Percentiles rank a stretch among this genome's conserved stretches.
These are phyloP conservation scores for Lepidocyrtinus sp. DNA, from an alignment of 2,888 invertebrate genomes.

Conservation along the genomic window DNA sequence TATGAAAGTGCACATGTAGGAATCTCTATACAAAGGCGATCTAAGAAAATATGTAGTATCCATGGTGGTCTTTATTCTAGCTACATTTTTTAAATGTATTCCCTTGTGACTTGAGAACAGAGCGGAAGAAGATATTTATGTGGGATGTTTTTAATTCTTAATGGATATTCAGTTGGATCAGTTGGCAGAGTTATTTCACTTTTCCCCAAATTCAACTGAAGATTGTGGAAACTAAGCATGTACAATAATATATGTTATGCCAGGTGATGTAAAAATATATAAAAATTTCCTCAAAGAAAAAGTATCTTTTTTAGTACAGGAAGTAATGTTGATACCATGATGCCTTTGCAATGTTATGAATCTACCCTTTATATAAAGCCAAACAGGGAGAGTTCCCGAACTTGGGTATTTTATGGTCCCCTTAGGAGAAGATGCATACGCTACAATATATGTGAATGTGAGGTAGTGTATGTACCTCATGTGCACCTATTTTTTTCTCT, in stretches of 20 bases:
- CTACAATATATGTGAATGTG: constrained; percentile 40
- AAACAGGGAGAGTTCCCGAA: constrained; percentile 53
- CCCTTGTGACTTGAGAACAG: constrained; percentile 62
- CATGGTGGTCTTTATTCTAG: constrained; percentile 57
- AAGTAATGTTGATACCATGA: constrained; percentile 4
- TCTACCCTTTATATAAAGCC: constrained; percentile 45
- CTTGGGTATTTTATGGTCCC: constrained; percentile 68
- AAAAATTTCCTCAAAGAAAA: constrained; percentile 15
- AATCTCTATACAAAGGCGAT: background rate
- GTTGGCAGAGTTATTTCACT: constrained; percentile 58
- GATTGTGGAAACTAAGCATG: constrained; percentile 4
- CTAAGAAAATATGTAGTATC: constrained; percentile 16
- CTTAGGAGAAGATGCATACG: constrained; percentile 61
- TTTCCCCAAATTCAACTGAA: constrained; percentile 28
- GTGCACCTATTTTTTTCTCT: constrained; percentile 43
- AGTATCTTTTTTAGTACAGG: constrained; percentile 29
- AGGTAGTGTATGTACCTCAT: constrained; percentile 16
- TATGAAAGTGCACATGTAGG: constrained; percentile 11
- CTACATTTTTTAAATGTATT: constrained; percentile 66
- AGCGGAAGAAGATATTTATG: constrained; percentile 69
- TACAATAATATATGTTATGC: constrained; percentile 14
- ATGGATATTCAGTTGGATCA: constrained; percentile 69
- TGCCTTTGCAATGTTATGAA: constrained; percentile 49
- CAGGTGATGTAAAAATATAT: constrained; percentile 4
- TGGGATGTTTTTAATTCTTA: constrained; percentile 70